Evolutionary conservation across 2,888 invertebrate species (phyloP).

Genomic region (Diadegma fenestrale): DNA sequence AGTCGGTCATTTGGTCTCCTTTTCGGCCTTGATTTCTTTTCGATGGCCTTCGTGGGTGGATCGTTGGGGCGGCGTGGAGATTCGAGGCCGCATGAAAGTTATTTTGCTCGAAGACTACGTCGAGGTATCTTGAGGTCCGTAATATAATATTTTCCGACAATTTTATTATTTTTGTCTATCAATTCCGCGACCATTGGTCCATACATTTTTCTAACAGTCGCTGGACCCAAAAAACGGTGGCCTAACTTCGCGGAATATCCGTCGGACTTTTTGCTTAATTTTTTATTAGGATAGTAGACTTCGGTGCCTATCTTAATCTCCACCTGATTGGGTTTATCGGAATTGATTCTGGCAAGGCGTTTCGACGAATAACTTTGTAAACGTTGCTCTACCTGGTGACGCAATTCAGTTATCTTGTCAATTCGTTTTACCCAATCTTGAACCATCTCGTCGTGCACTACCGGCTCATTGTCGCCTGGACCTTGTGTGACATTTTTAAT

Average conservation of each 20-base stretch:
- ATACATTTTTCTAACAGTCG: constrained; percentile 34
- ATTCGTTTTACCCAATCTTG: constrained; percentile 49
- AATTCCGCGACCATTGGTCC: constrained; percentile 57
- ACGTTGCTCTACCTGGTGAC: constrained; percentile 50
- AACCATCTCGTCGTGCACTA: constrained; percentile 16
- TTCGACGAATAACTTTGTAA: constrained; percentile 37
- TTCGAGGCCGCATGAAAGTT: not conserved
- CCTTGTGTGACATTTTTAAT: not conserved
- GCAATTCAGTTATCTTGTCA: constrained; percentile 51
- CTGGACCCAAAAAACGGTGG: constrained; percentile 58
- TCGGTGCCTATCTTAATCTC: constrained; percentile 50
- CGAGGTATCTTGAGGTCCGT: constrained; percentile 58
- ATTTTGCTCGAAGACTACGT: constrained; percentile 34
- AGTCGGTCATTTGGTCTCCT: too few species aligned
- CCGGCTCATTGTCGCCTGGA: not conserved
- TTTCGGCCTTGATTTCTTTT: not conserved
- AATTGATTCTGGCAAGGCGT: constrained; percentile 42
- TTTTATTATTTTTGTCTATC: constrained; percentile 42
- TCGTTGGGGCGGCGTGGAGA: not conserved
- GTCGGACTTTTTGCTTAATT: constrained; percentile 60
- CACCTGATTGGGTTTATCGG: constrained; percentile 3
- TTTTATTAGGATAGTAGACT: constrained; percentile 62
- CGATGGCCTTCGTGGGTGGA: not conserved
- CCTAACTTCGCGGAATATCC: constrained; percentile 61
- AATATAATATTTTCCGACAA: constrained; percentile 28